Conservation (phyloP, 2,113 vertebrate genomes). For the Arvicanthis niloticus region DNA sequence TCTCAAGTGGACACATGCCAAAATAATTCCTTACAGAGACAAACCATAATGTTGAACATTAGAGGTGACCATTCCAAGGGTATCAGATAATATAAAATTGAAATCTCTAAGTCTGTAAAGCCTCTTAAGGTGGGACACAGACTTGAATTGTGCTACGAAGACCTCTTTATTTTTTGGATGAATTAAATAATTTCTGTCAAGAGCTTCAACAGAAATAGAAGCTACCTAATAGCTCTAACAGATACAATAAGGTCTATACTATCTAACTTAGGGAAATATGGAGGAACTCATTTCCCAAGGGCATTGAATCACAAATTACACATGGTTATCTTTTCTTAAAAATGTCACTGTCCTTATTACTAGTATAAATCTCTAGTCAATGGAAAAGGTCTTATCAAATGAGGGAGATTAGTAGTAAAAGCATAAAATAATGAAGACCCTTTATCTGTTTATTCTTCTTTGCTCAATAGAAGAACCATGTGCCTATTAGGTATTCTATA, state of each 20-base stretch:
- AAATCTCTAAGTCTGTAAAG: constrained; percentile 6
- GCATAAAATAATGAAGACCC: not conserved
- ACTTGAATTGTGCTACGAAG: not conserved
- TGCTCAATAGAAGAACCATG: not conserved
- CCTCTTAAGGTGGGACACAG: not conserved
- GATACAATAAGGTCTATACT: not conserved
- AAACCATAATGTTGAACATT: not conserved
- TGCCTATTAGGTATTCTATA: not conserved
- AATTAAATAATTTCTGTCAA: not conserved
- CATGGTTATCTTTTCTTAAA: not conserved
- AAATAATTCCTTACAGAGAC: not conserved
- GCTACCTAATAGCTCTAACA: too few relatives aligned
- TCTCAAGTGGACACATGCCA: not conserved
- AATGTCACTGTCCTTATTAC: not conserved
- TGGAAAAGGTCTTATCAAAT: not conserved
- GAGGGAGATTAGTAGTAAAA: constrained; percentile 24
- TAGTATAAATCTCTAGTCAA: not conserved
- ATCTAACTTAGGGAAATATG: not conserved
- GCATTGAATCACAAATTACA: not conserved
- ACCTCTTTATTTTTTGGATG: not conserved
- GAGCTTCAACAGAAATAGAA: not conserved
- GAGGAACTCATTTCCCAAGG: not conserved
- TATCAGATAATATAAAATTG: not conserved
- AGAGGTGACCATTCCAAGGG: not conserved
- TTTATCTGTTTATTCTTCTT: not conserved